Conservation (phyloP, 2,113 vertebrate genomes). For the Porphyrio hochstetteri region DNA sequence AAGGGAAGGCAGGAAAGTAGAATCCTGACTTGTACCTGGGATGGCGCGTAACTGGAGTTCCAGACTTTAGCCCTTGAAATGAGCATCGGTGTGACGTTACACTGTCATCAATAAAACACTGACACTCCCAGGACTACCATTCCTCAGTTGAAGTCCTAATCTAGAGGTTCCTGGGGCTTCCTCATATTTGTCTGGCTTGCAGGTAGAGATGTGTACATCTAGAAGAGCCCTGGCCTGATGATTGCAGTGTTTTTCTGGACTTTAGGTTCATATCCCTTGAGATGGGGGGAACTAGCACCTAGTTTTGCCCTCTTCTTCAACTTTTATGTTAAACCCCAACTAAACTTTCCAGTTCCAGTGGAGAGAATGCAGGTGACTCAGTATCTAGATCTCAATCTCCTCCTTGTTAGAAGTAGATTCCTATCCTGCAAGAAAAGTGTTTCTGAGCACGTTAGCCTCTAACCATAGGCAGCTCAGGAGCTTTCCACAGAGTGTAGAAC, state of each 20-base stretch:
- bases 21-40: not conserved
- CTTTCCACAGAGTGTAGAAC: not conserved
- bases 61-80: not conserved
- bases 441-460: not conserved
- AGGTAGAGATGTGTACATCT: not conserved
- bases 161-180: not conserved
- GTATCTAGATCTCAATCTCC: not conserved
- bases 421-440: not conserved
- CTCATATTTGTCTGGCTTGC: not conserved
- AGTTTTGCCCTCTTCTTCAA: not conserved
- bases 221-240: not conserved
- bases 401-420: not conserved
- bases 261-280: not conserved
- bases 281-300: not conserved
- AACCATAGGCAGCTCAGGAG: not conserved
- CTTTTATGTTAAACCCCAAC: not conserved
- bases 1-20: not conserved
- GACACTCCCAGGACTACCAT: not conserved
- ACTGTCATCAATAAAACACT: not conserved
- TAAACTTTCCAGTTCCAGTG: not conserved
- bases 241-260: not conserved
- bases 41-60: not conserved
- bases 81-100: not conserved
- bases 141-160: not conserved
- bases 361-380: not conserved